Conservation (phyloP, 1,140 invertebrate genomes). For the Limonius californicus region DNA sequence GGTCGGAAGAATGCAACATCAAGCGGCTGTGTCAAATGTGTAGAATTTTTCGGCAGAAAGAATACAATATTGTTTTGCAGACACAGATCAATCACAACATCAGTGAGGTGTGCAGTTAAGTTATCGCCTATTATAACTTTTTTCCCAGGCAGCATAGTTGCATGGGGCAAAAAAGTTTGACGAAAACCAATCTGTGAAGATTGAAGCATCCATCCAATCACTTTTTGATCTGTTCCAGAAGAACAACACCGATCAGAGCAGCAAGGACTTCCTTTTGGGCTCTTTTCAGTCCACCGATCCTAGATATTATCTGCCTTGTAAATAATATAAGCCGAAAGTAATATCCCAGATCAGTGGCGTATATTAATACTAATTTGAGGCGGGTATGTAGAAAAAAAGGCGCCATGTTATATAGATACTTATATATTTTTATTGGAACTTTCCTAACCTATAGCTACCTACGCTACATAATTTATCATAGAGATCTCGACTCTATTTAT, state of each 20-base stretch:
- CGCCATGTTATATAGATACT: too few relatives aligned
- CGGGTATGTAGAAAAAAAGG: too few relatives aligned
- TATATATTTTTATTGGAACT: too few relatives aligned
- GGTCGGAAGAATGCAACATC: conserved; percentile 44
- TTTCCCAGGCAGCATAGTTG: background rate
- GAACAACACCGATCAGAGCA: too few relatives aligned
- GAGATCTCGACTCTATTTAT: too few relatives aligned
- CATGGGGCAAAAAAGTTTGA: conserved; percentile 19
- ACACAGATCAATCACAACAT: background rate
- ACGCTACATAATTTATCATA: too few relatives aligned
- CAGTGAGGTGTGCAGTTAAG: background rate
- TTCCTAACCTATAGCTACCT: too few relatives aligned
- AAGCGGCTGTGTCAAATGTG: conserved; percentile 42
- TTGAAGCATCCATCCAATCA: conserved; percentile 41
- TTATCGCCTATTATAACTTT: conserved; percentile 6
- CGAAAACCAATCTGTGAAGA: conserved; percentile 45
- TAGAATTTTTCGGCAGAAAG: conserved; percentile 45
- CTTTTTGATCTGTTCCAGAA: conserved; percentile 36
- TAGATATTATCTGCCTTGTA: conserved; percentile 47
- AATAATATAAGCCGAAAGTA: too few relatives aligned
- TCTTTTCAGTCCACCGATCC: conserved; percentile 41
- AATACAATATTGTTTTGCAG: conserved; percentile 26
- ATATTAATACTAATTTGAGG: too few relatives aligned
- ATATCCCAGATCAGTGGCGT: too few relatives aligned
- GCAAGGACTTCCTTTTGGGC: conserved; percentile 29